Base-by-base conservation (phyloP, 2,888 invertebrate species). In the Drosophila nigritarsus region DNA sequence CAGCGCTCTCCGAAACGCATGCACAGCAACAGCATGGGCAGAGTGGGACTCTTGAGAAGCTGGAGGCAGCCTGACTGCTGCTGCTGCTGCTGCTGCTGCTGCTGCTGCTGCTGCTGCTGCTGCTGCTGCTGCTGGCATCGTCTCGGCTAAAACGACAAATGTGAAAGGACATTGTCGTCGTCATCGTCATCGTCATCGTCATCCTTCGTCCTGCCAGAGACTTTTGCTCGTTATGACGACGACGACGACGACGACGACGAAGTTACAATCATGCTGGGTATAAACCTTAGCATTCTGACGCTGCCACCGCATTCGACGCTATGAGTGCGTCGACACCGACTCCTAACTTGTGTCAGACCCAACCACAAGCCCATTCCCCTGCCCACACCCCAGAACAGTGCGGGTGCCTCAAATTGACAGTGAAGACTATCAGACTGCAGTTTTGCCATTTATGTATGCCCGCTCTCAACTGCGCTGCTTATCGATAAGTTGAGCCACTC, bases 101-200 rank as follows among this genome's bases (percentile, higher is more conserved):
- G 1, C 24, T 24, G 24, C 24, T 50, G 59, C 54, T 65, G 69
- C 66, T 67, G 58, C 59, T 66, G 78, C 59, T 70, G 77, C 55
- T 50, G 59, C 54, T 65, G 69, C 66, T 67, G 58, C 59, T 66
- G 78, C 59, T 70, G 77, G 72, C 83, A 65, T 80, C 87, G 90
- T 87, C 85, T 85, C 90, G 88, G 76, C 73, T 75, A 69, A 77
- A 86, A 88, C 87, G 90, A 87, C 87, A 87, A 87, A 87, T 87
- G 85, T 89, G 90, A 90, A 87, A 87, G 87, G 87, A 87, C 87
- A 87, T 90, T 87, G 90, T 90, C 87, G 86, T 89, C 87, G 76
- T 83, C 64, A 48, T 76, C 48, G 51, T 62, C 59, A 40, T 66
- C 55, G 53, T 73, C 56, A 34, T 65, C 67, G 65, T 75, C 60